Percentiles rank a stretch among this genome's conserved stretches.
Conservation (phyloP, 30 jellyfish, hydroid and myxozoan species). For the Chironex yamaguchii region DNA sequence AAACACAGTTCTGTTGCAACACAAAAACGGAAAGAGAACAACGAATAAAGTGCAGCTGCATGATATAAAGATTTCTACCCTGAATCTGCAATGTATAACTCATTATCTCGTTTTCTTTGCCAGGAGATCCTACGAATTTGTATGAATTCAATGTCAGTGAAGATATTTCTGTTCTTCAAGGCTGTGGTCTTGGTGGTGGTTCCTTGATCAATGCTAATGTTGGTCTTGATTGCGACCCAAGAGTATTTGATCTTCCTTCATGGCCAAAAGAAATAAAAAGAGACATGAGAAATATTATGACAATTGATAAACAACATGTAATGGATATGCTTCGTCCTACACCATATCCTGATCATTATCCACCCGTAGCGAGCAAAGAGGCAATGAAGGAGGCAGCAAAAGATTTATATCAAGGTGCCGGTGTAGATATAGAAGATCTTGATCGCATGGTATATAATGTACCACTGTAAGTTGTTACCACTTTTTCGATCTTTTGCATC, state of each 20-base stretch:
- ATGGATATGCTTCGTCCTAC: constrained; percentile 63
- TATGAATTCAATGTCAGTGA: constrained; percentile 62
- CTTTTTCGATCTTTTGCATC: background rate
- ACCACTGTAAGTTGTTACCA: constrained; percentile 51
- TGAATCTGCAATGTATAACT: no score
- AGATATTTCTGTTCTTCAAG: constrained; percentile 75
- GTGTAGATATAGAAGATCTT: constrained; percentile 74
- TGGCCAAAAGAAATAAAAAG: constrained; percentile 68
- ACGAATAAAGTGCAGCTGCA: no score
- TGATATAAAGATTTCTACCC: no score
- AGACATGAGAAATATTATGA: constrained; percentile 31
- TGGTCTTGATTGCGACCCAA: constrained; percentile 70
- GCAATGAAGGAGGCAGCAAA: constrained; percentile 75
- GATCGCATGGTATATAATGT: constrained; percentile 31
- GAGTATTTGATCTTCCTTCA: constrained; percentile 25
- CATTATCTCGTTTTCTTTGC: no score
- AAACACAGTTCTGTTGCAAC: no score
- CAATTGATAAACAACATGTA: constrained; percentile 42
- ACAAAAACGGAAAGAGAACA: no score
- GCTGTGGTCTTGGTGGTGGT: constrained; percentile 90
- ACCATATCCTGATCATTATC: constrained; percentile 63
- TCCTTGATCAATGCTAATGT: constrained; percentile 78
- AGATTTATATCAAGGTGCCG: no score
- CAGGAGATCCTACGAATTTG: constrained; percentile 71
- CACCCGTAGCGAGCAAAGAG: constrained; percentile 14